phyloP scores from a whole-genome alignment of 2,113 vertebrate species.

The Prolemur simus region DNA sequence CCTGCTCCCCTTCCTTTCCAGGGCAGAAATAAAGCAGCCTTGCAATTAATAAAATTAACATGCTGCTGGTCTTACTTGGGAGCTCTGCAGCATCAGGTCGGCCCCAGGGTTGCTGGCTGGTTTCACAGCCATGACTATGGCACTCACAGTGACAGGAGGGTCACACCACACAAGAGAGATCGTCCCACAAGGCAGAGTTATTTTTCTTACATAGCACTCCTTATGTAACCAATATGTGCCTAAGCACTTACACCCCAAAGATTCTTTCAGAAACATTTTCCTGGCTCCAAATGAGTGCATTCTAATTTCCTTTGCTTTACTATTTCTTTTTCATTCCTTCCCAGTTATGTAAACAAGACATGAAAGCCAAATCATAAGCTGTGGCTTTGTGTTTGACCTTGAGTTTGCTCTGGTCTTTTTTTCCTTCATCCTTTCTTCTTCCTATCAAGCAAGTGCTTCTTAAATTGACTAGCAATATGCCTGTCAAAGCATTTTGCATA shows the following conservation, averaged over 20 bases:
- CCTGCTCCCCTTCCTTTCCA: neutral
- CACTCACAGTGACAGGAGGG: neutral
- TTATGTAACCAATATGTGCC: neutral
- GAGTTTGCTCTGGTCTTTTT: neutral
- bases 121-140: neutral
- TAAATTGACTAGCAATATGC: neutral
- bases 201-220: neutral
- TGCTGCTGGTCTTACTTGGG: neutral
- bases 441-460: neutral
- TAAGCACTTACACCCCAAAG: neutral
- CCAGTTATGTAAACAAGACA: neutral
- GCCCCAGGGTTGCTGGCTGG: neutral
- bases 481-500: neutral
- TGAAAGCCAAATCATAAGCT: neutral
- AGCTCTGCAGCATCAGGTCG: neutral
- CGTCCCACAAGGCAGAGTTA: neutral
- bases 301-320: neutral
- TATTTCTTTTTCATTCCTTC: neutral
- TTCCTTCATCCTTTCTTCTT: slow-evolving; percentile 7
- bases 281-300: neutral
- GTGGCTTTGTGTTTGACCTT: slow-evolving; percentile 1
- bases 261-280: neutral
- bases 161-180: neutral
- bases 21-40: neutral
- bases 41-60: neutral